Evolutionary conservation across 2,888 invertebrate genomes (phyloP).

Genomic region (Blera fallax): DNA sequence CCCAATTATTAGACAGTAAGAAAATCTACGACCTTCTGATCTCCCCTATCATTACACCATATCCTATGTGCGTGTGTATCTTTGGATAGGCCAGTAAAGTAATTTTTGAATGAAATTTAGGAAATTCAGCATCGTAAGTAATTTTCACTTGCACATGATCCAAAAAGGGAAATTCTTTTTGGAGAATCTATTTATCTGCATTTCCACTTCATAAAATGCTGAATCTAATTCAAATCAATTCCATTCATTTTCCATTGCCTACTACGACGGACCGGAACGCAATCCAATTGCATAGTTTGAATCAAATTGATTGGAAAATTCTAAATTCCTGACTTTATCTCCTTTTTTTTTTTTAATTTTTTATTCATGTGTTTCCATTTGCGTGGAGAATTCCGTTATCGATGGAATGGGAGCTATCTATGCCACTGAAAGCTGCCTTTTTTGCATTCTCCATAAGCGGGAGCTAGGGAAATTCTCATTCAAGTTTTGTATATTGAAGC

Average conservation of each 20-base stretch:
- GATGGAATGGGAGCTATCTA: not conserved
- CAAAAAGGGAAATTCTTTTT: not conserved
- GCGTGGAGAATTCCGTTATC: not conserved
- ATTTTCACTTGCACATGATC: not conserved
- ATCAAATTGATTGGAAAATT: conserved; percentile 69
- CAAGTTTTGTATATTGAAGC: conserved; percentile 48
- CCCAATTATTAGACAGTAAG: no score
- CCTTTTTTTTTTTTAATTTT: conserved; percentile 33
- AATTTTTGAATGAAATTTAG: no score
- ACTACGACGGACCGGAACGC: conserved; percentile 43
- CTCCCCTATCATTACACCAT: no score
- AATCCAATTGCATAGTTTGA: conserved; percentile 68
- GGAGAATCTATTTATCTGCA: not conserved
- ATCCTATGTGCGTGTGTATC: no score
- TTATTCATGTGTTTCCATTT: conserved; percentile 39
- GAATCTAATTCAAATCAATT: conserved; percentile 50
- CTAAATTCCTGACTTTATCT: conserved; percentile 65
- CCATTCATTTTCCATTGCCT: conserved; percentile 29
- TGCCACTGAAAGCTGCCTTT: not conserved
- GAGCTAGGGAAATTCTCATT: conserved; percentile 47
- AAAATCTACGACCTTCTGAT: no score
- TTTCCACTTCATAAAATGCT: conserved; percentile 54
- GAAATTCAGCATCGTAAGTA: no score
- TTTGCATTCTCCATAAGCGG: conserved; percentile 23
- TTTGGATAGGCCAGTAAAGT: no score